Evolutionary conservation across 2,797 vertebrate genomes (phyloP).

Genomic region (Lacerta bilineata): DNA sequence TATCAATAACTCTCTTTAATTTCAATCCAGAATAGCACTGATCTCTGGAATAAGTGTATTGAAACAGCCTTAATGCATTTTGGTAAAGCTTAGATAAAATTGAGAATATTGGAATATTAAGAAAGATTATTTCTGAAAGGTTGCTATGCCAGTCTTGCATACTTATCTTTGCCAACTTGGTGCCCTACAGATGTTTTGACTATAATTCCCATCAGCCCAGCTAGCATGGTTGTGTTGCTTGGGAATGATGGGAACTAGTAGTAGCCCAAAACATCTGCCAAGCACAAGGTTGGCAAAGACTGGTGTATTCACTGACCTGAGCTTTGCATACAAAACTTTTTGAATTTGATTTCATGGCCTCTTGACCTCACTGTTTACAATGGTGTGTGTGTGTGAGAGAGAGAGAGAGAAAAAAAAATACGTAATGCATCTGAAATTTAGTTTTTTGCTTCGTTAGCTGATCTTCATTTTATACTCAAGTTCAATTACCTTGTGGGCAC

Average conservation of each 20-base stretch:
- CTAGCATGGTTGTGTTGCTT: too few relatives aligned
- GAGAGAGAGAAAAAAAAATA: too few relatives aligned
- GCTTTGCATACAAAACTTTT: neutral
- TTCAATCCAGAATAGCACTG: constrained; percentile 51
- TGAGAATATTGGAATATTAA: constrained; percentile 31
- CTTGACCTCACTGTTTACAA: neutral
- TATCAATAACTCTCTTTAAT: constrained; percentile 49
- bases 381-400: neutral
- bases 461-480: neutral
- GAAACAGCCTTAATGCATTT: constrained; percentile 36
- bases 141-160: neutral
- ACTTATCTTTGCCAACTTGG: too few relatives aligned
- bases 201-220: too few relatives aligned
- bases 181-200: too few relatives aligned
- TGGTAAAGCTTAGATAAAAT: constrained; percentile 1
- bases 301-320: neutral
- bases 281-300: too few relatives aligned
- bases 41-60: constrained; percentile 37
- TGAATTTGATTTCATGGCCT: neutral
- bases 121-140: constrained; percentile 1
- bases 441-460: constrained; percentile 7
- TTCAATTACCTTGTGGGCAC: neutral
- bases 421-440: neutral
- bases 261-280: too few relatives aligned
- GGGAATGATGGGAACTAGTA: too few relatives aligned